These are phyloP conservation scores for Isichthys henryi DNA, from an alignment of 2,113 vertebrate genomes.

Conservation along the genomic window DNA sequence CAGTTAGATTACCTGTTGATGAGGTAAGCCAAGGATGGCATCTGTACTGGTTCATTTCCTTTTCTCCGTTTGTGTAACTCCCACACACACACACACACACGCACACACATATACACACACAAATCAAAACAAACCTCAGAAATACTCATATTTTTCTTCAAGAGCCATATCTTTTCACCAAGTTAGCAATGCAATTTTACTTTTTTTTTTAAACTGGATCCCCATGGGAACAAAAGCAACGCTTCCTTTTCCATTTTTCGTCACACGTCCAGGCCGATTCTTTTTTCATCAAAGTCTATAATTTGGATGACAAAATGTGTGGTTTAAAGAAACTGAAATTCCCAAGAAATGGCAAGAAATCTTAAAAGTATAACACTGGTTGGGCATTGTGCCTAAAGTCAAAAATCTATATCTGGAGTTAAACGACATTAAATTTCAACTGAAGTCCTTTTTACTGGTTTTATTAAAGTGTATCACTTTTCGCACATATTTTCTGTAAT, in stretches of 20 bases:
- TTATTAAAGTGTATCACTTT: neutral
- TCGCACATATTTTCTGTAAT: neutral
- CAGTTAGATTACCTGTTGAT: neutral
- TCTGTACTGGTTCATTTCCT: neutral
- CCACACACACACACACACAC: neutral
- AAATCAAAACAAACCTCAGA: neutral
- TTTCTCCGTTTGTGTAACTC: neutral
- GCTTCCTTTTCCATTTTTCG: neutral
- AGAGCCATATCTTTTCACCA: neutral
- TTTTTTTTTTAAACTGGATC: neutral
- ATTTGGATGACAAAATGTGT: neutral
- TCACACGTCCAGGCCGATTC: neutral
- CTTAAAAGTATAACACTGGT: neutral
- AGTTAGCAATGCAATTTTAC: neutral
- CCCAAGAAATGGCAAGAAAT: neutral
- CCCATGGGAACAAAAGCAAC: neutral
- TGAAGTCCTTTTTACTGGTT: neutral
- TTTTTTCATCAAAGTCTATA: conserved; percentile 1
- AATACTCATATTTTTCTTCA: neutral
- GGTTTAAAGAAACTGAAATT: neutral
- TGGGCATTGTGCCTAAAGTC: neutral
- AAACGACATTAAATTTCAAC: neutral
- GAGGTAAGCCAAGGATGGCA: neutral
- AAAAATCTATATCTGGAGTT: neutral
- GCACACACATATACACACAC: neutral